Conservation (phyloP, 2,113 vertebrate genomes). For the Opisthocomus hoazin region DNA sequence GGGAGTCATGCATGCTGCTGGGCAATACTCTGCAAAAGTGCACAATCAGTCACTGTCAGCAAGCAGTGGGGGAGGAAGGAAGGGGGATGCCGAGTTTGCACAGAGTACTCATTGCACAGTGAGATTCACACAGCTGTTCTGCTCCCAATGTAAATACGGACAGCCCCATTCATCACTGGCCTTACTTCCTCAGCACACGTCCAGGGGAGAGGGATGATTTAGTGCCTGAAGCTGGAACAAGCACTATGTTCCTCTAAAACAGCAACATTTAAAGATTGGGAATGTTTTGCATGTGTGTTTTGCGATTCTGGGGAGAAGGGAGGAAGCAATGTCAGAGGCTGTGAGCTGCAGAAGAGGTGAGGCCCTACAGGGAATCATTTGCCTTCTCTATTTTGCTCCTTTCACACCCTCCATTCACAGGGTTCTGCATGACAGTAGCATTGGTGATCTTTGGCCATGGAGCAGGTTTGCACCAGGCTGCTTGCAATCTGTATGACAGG, state of each 20-base stretch:
- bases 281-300: not conserved
- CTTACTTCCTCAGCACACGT: slow-evolving; percentile 57
- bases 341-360: not conserved
- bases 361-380: not conserved
- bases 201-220: slow-evolving; percentile 71
- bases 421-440: not conserved
- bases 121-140: slow-evolving; percentile 61
- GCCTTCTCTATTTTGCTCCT: not conserved
- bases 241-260: slow-evolving; percentile 35
- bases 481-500: not conserved
- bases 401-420: not conserved
- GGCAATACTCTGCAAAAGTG: slow-evolving; percentile 42
- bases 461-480: not conserved
- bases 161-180: slow-evolving; percentile 75
- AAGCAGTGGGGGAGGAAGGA: not conserved
- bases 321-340: not conserved
- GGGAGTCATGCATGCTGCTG: slow-evolving; percentile 9
- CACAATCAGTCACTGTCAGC: slow-evolving; percentile 70
- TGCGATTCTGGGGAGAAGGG: not conserved
- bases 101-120: slow-evolving; percentile 38
- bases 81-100: slow-evolving; percentile 42
- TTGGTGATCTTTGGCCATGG: not conserved
- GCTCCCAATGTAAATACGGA: slow-evolving; percentile 68
- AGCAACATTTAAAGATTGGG: slow-evolving; percentile 48
- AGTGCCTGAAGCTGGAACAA: slow-evolving; percentile 67